These are phyloP conservation scores for Anoplopoma fimbria DNA, from an alignment of 2,113 vertebrate species.

Conservation along the genomic window DNA sequence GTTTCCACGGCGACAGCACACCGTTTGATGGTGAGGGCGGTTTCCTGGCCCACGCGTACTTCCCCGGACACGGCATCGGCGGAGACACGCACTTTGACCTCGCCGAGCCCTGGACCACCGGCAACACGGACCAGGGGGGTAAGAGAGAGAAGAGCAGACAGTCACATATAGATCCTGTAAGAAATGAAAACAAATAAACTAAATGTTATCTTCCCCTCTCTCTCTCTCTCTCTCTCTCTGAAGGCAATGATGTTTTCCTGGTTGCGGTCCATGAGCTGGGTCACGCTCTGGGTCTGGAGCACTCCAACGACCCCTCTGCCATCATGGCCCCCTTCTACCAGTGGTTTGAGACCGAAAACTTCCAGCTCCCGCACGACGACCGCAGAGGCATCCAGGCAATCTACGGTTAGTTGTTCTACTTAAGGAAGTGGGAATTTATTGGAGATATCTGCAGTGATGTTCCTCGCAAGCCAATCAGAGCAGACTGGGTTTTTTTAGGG, in stretches of 20 bases:
- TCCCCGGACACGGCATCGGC: conserved; percentile 91
- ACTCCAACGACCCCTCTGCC: conserved; percentile 89
- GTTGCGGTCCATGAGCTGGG: conserved; percentile 93
- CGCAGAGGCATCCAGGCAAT: conserved; percentile 90
- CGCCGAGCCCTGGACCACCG: conserved; percentile 91
- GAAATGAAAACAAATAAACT: neutral
- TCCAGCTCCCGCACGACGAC: conserved; percentile 90
- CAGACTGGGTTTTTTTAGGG: neutral
- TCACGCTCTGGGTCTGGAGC: conserved; percentile 92
- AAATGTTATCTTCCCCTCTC: neutral
- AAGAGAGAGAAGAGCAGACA: conserved; percentile 46
- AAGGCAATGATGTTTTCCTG: conserved; percentile 93
- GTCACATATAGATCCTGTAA: neutral
- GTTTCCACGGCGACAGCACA: conserved; percentile 93
- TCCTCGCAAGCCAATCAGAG: neutral
- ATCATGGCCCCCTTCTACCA: conserved; percentile 97
- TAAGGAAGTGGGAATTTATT: neutral
- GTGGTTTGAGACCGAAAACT: conserved; percentile 93
- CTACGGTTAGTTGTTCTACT: conserved; percentile 82
- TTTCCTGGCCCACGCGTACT: conserved; percentile 94
- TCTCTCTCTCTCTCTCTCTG: neutral
- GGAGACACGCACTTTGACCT: conserved; percentile 95
- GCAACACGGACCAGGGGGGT: conserved; percentile 88
- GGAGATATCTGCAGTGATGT: neutral
- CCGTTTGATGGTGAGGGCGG: conserved; percentile 93